These are phyloP conservation scores for Erpobdella octoculata DNA, from an alignment of 2,888 invertebrate genomes.

Conservation along the genomic window DNA sequence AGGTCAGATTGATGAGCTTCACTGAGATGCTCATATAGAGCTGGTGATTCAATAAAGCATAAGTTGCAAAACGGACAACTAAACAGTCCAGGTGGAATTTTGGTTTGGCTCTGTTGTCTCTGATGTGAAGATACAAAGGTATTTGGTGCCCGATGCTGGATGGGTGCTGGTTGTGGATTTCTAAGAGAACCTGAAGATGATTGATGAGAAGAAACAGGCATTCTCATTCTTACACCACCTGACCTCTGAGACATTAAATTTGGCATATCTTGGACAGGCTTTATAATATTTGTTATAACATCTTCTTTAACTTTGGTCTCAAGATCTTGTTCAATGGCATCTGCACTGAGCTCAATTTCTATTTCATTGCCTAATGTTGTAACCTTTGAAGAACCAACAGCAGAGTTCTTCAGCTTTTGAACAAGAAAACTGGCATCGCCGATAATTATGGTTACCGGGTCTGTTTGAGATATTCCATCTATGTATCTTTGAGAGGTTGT, in stretches of 20 bases:
- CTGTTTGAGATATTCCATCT: constrained; percentile 35
- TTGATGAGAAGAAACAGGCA: constrained; percentile 18
- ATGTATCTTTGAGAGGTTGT: neutral
- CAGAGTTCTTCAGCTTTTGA: constrained; percentile 36
- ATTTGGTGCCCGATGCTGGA: neutral
- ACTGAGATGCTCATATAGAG: constrained; percentile 36
- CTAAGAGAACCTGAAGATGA: neutral
- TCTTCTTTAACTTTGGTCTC: neutral
- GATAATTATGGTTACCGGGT: constrained; percentile 40
- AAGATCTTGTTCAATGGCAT: constrained; percentile 23
- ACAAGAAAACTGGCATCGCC: constrained; percentile 39
- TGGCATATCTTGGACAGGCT: neutral
- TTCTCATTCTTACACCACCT: constrained; percentile 29
- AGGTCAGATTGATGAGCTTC: constrained; percentile 28
- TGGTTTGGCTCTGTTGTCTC: neutral
- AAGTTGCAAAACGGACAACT: constrained; percentile 37
- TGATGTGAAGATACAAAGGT: neutral
- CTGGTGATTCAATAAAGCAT: constrained; percentile 36
- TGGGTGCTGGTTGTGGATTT: neutral
- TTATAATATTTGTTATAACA: neutral
- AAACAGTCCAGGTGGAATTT: constrained; percentile 11
- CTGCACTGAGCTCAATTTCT: constrained; percentile 35
- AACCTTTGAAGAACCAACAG: constrained; percentile 34
- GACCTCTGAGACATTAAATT: neutral
- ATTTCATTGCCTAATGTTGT: constrained; percentile 35